These are phyloP conservation scores for Lottia gigantea DNA, from an alignment of 2,888 invertebrate genomes.

Conservation along the genomic window DNA sequence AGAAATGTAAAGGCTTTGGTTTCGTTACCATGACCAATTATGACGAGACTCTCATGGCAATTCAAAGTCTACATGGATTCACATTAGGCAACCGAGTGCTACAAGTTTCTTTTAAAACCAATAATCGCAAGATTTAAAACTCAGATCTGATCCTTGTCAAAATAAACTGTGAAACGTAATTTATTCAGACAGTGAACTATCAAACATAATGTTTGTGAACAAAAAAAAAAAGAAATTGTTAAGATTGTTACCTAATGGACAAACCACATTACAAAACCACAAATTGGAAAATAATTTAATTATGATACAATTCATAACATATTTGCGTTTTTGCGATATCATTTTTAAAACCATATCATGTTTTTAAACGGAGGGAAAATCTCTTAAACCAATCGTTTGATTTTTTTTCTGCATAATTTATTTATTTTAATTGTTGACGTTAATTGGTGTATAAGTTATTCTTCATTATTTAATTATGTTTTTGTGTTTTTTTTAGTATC, in stretches of 20 bases:
- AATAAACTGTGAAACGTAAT: neutral
- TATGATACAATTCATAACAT: no score
- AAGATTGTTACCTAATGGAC: neutral
- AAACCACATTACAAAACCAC: no score
- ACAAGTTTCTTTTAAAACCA: slow-evolving; percentile 95
- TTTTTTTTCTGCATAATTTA: slow-evolving; percentile 6
- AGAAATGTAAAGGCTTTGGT: slow-evolving; percentile 98
- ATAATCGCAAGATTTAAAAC: slow-evolving; percentile 72
- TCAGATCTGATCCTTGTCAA: neutral
- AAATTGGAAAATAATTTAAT: no score
- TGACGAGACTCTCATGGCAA: slow-evolving; percentile 95
- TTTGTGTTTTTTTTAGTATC: slow-evolving; percentile 11
- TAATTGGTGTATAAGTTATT: slow-evolving; percentile 4
- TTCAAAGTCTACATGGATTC: slow-evolving; percentile 95
- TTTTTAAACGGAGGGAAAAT: neutral
- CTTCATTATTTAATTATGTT: slow-evolving; percentile 5
- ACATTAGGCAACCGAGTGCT: slow-evolving; percentile 93
- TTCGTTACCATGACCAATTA: slow-evolving; percentile 99
- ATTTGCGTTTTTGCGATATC: no score
- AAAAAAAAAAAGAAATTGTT: neutral
- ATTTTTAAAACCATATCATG: neutral
- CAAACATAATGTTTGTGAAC: no score
- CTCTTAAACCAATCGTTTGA: slow-evolving; percentile 3
- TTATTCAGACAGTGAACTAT: neutral
- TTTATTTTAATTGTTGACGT: slow-evolving; percentile 9